These are phyloP conservation scores for Halcyon smyrnensis DNA, from an alignment of 2,797 vertebrate genomes.

Conservation along the genomic window DNA sequence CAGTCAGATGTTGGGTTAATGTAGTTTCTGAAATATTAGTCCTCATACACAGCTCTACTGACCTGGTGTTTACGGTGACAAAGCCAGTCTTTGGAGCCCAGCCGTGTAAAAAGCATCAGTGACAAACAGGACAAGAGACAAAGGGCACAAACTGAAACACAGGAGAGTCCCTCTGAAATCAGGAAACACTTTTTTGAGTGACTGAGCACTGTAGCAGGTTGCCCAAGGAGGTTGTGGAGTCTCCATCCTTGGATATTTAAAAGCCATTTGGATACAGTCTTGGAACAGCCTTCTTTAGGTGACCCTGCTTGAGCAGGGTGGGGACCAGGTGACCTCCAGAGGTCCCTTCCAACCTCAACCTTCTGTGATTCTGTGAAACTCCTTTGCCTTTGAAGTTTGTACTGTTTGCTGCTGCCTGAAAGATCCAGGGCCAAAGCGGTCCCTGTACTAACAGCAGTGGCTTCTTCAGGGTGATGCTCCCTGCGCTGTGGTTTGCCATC, in stretches of 20 bases:
- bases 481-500: neutral
- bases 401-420: neutral
- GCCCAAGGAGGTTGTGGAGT: neutral
- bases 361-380: neutral
- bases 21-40: neutral
- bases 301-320: neutral
- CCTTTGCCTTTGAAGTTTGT: neutral
- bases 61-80: neutral
- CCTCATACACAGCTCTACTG: neutral
- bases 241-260: neutral
- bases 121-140: neutral
- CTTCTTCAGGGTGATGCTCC: neutral
- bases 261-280: accelerated
- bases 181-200: neutral
- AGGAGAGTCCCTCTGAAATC: neutral
- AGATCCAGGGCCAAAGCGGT: neutral
- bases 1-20: slow-evolving; percentile 6
- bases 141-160: neutral
- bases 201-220: neutral
- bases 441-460: neutral
- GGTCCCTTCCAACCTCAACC: neutral
- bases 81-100: neutral
- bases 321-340: neutral
- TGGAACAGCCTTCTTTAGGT: neutral
- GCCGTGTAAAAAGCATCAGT: neutral